Percentiles rank a stretch among this genome's conserved stretches.
Conservation (phyloP, 2,797 vertebrate species). For the Odontamblyopus rebecca region DNA sequence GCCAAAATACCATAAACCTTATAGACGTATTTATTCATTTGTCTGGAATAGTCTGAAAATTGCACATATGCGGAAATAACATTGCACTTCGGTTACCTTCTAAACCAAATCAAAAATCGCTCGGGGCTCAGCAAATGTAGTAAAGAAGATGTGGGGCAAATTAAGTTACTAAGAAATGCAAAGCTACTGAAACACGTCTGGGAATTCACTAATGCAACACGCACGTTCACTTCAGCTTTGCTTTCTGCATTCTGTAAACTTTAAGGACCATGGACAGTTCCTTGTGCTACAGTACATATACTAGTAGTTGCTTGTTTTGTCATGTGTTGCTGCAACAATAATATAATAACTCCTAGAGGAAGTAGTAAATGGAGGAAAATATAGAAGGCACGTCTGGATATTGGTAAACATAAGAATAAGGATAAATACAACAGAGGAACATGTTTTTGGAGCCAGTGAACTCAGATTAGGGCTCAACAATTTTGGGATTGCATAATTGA, state of each 20-base stretch:
- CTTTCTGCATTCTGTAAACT: not conserved
- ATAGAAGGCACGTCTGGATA: not conserved
- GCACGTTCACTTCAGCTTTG: not conserved
- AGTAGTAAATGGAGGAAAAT: not conserved
- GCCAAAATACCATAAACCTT: constrained; percentile 1
- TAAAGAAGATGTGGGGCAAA: constrained; percentile 8
- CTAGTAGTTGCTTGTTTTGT: not conserved
- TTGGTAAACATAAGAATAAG: not conserved
- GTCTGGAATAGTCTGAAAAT: constrained; percentile 9
- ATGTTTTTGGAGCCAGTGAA: not conserved
- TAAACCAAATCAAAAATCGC: constrained; percentile 15
- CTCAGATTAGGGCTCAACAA: not conserved
- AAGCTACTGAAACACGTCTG: constrained; percentile 7
- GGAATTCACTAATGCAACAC: constrained; percentile 4
- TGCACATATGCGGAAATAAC: constrained; percentile 6
- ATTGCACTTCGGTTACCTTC: constrained; percentile 8
- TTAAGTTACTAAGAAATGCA: constrained; percentile 8
- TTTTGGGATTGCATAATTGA: no score
- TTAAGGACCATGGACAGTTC: constrained; percentile 15
- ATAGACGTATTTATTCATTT: constrained; percentile 13
- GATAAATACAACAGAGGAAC: not conserved
- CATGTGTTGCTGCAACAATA: not conserved
- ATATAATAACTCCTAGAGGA: not conserved
- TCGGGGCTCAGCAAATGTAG: constrained; percentile 10
- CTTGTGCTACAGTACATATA: not conserved